These are phyloP conservation scores for Cheirogaleus major DNA, from an alignment of 2,797 vertebrate species.

Conservation along the genomic window DNA sequence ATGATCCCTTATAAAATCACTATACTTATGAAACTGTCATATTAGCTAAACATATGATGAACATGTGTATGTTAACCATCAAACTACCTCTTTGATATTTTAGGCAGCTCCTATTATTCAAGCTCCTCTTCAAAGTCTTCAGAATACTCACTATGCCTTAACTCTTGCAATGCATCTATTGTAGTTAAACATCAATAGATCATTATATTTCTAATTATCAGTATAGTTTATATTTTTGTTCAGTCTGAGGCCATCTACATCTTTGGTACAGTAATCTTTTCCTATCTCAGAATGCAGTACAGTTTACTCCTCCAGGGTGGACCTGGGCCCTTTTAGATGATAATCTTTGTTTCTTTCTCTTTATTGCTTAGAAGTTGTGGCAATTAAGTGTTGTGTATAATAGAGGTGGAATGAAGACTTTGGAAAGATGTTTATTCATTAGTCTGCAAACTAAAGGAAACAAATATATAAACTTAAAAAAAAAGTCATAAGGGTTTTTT, in stretches of 20 bases:
- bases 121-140: background rate
- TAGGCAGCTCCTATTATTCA: background rate
- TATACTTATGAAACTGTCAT: background rate
- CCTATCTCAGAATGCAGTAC: background rate
- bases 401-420: background rate
- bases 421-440: background rate
- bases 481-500: background rate
- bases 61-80: background rate
- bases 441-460: background rate
- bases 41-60: background rate
- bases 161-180: background rate
- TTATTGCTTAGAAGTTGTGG: background rate
- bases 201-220: background rate
- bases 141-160: background rate
- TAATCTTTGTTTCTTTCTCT: background rate
- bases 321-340: background rate
- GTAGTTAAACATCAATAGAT: background rate
- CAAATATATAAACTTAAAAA: background rate
- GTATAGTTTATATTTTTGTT: background rate
- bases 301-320: background rate
- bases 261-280: background rate
- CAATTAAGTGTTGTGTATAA: background rate
- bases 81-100: background rate
- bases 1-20: background rate
- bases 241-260: background rate